Evolutionary conservation across 2,797 vertebrate genomes (phyloP), one percentile per base, ranked within the genome.

Genomic region (Oreonectes daqikongensis): DNA sequence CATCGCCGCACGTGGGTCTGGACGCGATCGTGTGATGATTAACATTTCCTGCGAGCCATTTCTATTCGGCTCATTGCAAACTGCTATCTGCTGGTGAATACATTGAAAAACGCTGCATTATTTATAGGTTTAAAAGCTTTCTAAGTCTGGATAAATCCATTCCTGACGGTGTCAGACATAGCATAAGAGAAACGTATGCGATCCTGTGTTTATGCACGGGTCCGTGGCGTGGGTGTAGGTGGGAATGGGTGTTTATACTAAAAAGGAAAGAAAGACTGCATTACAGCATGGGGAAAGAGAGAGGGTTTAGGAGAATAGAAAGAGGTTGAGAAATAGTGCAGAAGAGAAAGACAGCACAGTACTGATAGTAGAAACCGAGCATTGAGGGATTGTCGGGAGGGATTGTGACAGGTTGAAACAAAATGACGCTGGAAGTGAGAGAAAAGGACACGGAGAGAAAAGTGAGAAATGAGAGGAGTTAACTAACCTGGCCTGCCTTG

Each of bases 401-500:
- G 11, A 44, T 42, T 57, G 30, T 30, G 48, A 46, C 15, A 72
- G 53, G 38, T 59, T 0, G 28, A 5, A 22, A 61, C 10, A 52
- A 4, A 66, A 59, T 20, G 35, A 52, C 17, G 38, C 28, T 0
- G 32, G 6, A 15, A 60, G 15, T 50, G 6, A 66, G 26, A 78
- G 18, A 22, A 46, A 65, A 28, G 40, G 71, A 30, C 50, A 79
- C 38, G 35, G 12, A 0, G 35, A 78, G 18, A 22, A 48, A 65
- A 24, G 40, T 42, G 40, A 42, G 26, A 18, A 60, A 35, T 67
- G 14, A 17, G 60, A 22, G 68, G 22, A 15, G 46, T 77, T 30
- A 75, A 82, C 85, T 85, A 90, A 97, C 96, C 95, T 96, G 95
- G 68, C 94, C 95, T 76, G 89, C 87, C 85, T 93, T 95, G 85